Base-by-base conservation (phyloP, 2,113 vertebrate species). In the Dasypus novemcinctus region DNA sequence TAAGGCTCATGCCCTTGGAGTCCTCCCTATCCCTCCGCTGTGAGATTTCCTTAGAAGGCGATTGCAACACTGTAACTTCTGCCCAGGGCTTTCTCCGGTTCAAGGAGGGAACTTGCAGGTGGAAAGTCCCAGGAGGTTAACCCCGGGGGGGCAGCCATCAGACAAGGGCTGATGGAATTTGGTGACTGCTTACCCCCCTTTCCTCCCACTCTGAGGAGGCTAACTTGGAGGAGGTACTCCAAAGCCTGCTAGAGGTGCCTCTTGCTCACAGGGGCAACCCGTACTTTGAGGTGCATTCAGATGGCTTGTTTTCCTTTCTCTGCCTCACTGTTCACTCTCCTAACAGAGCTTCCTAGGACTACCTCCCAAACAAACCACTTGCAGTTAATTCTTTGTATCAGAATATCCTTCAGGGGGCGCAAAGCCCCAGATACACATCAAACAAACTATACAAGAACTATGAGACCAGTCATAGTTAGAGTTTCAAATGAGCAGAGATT, bases 271-370 rank as follows among this genome's bases (percentile, higher is more conserved):
- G 25, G 3, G 23, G 61, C 21, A 14, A 14, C 54, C 17, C 54
- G 41, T 4, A n/a, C 27, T 8, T 15, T 12, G 12, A 43, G 54
- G 57, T 33, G 12, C 14, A 23, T 2, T 0, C 0, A 1, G 0
- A 2, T 11, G 27, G n/a, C 41, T 52, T 33, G 18, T 49, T 63
- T 86, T 29, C n/a, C 41, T 1, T 12, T 41, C n/a, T 57, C 9
- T 79, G 25, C 7, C 11, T 21, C 15, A 4, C 4, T 33, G 36
- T 18, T 5, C 4, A 6, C 21, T 6, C 14, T 27, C 38, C 46
- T 29, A 14, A 36, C 3, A 61, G 38, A n/a, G 13, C 46, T 49
- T 61, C 59, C 72, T 29, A 49, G 66, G 21, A 54, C 20, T 3
- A 10, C 5, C 27, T 64, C 25, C 46, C 21, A 27, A 1, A 20